These are phyloP conservation scores for Otolemur crassicaudatus DNA, from an alignment of 2,797 vertebrate genomes.

Conservation along the genomic window DNA sequence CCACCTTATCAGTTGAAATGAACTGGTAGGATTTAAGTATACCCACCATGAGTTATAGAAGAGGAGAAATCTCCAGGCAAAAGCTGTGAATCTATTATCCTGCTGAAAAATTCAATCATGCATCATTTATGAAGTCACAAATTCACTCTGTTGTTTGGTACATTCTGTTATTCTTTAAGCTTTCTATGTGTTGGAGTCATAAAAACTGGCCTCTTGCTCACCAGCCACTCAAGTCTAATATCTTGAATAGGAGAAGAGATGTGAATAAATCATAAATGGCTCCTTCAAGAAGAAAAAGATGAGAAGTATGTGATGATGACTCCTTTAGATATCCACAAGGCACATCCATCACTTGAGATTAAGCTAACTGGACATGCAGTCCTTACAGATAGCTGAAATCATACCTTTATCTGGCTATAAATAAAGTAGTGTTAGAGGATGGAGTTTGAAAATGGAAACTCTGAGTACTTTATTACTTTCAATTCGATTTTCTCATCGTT, in stretches of 20 bases:
- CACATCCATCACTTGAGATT: slow-evolving; percentile 68
- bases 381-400: slow-evolving; percentile 53
- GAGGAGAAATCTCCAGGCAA: not conserved
- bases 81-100: not conserved
- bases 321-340: slow-evolving; percentile 34
- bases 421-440: slow-evolving; percentile 46
- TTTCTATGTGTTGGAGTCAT: not conserved
- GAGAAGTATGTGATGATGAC: slow-evolving; percentile 20
- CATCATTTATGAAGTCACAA: not conserved
- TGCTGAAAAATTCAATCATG: not conserved
- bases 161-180: not conserved
- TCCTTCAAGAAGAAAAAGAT: slow-evolving; percentile 39
- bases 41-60: not conserved
- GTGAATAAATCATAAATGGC: slow-evolving; percentile 43
- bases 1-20: not conserved
- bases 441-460: slow-evolving; percentile 45
- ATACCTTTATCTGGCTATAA: slow-evolving; percentile 68
- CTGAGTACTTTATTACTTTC: not conserved
- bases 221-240: not conserved
- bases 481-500: slow-evolving; percentile 34
- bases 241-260: not conserved
- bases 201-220: not conserved
- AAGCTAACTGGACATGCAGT: slow-evolving; percentile 47
- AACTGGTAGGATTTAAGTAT: slow-evolving; percentile 25
- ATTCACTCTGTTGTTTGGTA: not conserved